phyloP scores from a whole-genome alignment of 2,797 vertebrate genomes.

The Orientallactaga sibirica region DNA sequence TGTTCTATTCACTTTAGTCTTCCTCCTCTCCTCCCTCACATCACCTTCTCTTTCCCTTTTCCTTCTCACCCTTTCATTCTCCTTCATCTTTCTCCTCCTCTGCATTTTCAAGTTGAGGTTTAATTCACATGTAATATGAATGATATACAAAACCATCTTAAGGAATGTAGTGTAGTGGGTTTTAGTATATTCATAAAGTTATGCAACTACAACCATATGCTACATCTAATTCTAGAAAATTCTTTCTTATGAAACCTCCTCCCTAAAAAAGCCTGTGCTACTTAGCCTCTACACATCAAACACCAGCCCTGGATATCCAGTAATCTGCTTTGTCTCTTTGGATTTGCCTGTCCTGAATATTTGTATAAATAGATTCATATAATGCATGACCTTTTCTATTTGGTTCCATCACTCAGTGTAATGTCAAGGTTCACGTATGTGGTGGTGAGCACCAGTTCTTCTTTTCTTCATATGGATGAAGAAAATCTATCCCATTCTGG shows the following conservation, averaged over 20 bases:
- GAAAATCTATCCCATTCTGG: background rate
- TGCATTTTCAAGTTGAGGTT: slow-evolving; percentile 9
- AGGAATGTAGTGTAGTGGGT: background rate
- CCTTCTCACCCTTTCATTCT: no score
- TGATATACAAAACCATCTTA: background rate
- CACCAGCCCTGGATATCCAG: background rate
- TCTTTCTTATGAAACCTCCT: background rate
- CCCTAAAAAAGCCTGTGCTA: background rate
- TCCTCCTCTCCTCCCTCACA: background rate
- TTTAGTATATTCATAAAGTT: slow-evolving; percentile 8
- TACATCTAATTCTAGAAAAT: background rate
- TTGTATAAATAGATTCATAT: background rate
- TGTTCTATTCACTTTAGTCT: background rate
- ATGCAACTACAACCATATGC: background rate
- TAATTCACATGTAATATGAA: slow-evolving; percentile 1
- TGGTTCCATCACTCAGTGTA: slow-evolving; percentile 1
- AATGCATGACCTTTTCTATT: background rate
- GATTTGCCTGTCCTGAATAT: background rate
- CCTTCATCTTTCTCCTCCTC: background rate
- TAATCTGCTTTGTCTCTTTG: background rate
- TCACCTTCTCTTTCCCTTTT: no score
- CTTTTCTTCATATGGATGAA: background rate
- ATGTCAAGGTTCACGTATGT: background rate
- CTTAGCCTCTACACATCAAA: background rate
- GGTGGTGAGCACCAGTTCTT: background rate